Conservation (phyloP, 2,888 invertebrate genomes). For the Plutella xylostella region DNA sequence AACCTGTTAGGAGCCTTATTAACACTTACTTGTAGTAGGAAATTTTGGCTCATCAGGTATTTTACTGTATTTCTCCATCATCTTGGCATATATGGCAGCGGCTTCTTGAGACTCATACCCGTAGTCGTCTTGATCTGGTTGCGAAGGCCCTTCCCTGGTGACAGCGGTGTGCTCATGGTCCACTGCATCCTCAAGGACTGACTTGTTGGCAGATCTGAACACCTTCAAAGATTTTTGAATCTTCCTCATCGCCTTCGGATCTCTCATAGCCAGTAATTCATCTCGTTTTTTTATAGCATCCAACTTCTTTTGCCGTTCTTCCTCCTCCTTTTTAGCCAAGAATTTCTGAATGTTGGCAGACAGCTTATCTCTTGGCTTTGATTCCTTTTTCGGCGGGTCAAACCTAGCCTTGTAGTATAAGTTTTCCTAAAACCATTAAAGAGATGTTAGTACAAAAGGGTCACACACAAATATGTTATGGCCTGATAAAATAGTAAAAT, state of each 20-base stretch:
- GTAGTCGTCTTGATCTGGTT: constrained; percentile 92
- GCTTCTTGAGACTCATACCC: constrained; percentile 90
- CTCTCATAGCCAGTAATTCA: constrained; percentile 73
- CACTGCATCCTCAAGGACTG: constrained; percentile 84
- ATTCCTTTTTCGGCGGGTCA: constrained; percentile 84
- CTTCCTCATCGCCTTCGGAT: constrained; percentile 79
- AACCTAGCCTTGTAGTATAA: constrained; percentile 82
- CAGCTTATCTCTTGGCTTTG: constrained; percentile 73
- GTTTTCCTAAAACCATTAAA: constrained; percentile 37
- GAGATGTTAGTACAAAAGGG: neutral
- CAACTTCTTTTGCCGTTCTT: constrained; percentile 74
- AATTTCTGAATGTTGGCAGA: constrained; percentile 87
- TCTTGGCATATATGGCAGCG: constrained; percentile 82
- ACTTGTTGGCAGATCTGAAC: constrained; percentile 90
- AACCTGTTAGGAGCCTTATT: too few relatives aligned
- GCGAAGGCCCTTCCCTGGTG: constrained; percentile 78
- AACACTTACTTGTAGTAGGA: constrained; percentile 59
- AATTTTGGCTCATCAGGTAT: constrained; percentile 80
- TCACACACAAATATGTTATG: neutral
- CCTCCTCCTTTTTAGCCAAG: constrained; percentile 83
- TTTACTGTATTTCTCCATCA: constrained; percentile 85
- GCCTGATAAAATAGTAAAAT: too few relatives aligned
- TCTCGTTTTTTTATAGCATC: constrained; percentile 76
- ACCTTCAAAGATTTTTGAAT: constrained; percentile 86
- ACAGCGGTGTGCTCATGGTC: constrained; percentile 82